Evolutionary conservation across 37 sponge, comb jelly and placozoan genomes (phyloP), one percentile per base, ranked within the genome.

Genomic region (Geodia barretti): DNA sequence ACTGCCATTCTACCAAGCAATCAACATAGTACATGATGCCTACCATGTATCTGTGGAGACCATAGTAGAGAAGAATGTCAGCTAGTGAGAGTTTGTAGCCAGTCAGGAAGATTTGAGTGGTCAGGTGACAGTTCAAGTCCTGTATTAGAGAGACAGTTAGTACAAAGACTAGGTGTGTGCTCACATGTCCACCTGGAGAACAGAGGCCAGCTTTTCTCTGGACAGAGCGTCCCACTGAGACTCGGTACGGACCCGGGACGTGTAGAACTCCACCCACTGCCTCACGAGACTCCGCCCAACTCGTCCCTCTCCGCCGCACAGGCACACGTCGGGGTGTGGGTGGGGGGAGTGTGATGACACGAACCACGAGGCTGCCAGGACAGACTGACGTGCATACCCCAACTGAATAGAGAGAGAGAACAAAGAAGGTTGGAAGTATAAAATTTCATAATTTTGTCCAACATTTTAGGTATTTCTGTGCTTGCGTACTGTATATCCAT

Each of bases 231-330:
- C 80, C 87, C 87, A 87, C 1, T n/a, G 60, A 20, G 54, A 74
- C 75, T 73, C 74, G 31, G 72, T 64, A 1, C 79, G 39, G 26
- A 87, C 33, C 62, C 70, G 67, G 33, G 64, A 23, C 29, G 47
- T 20, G 28, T 87, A 87, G 80, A 54, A 87, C 75, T 74, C 81
- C 60, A 87, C 61, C 87, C 87, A 87, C 34, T 87, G 75, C 39
- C 87, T 41, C 24, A 87, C 66, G n/a, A 72, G 34, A 1, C 39
- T 24, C 70, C 74, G 70, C 41, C 67, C 87, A 14, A 73, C 62
- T n/a, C 70, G 60, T 31, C 77, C 72, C 32, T 77, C 71, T 20
- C 84, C 84, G n/a, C n/a, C n/a, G 76, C 84, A 77, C 31, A 84
- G 78, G 40, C 73, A 72, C 64, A 81, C 64, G 1, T 62, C 82